Evolutionary conservation across 2,888 invertebrate genomes (phyloP).

Genomic region (Tetanocera ferruginea): DNA sequence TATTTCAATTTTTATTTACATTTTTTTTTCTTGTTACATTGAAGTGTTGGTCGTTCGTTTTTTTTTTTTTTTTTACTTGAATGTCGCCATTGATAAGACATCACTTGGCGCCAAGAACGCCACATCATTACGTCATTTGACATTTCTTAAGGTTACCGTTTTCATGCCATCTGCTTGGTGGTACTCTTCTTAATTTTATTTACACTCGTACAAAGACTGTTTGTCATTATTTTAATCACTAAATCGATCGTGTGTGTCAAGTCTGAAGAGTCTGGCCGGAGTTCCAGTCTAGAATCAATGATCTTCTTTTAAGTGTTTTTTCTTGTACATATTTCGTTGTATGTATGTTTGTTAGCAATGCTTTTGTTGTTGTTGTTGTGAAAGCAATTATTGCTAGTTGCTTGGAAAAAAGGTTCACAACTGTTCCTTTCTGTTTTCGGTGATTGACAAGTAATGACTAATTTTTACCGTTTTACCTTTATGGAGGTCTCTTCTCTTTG

Average conservation of each 20-base stretch:
- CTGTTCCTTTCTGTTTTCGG: no score
- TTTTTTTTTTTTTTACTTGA: conserved; percentile 23
- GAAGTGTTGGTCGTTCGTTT: background rate
- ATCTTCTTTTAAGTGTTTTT: conserved; percentile 21
- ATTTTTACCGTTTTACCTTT: conserved; percentile 8
- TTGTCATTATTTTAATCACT: conserved; percentile 24
- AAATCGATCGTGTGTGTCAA: conserved; percentile 23
- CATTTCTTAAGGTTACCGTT: conserved; percentile 17
- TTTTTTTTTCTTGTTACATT: background rate
- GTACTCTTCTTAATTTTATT: background rate
- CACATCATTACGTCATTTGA: conserved; percentile 47
- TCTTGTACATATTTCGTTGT: conserved; percentile 4
- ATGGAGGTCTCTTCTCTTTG: background rate
- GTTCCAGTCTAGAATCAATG: background rate
- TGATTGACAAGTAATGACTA: conserved; percentile 12
- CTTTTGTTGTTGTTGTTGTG: background rate
- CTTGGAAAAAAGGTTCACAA: background rate
- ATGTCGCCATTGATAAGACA: conserved; percentile 54
- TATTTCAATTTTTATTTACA: background rate
- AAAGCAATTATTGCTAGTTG: background rate
- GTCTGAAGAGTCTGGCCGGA: background rate
- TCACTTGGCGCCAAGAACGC: conserved; percentile 54
- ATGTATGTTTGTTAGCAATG: background rate
- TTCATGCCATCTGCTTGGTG: background rate
- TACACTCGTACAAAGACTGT: conserved; percentile 7